Conservation (phyloP, 2,888 invertebrate genomes). For the Drosophila meridionalis region DNA sequence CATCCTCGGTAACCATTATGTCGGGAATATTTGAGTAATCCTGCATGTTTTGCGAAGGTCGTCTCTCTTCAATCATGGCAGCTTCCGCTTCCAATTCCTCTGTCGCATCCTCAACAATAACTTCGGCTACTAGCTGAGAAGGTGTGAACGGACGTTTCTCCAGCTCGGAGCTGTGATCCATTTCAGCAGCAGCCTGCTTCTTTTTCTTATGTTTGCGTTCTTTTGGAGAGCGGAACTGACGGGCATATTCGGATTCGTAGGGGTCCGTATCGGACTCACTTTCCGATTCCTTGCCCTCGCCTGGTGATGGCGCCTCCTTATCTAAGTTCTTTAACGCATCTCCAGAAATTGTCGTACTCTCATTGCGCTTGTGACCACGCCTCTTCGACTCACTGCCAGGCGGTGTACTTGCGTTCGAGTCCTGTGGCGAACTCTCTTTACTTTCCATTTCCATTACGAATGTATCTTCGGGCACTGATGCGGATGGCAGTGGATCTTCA, state of each 20-base stretch:
- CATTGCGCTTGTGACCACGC: constrained; percentile 87
- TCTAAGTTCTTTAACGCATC: constrained; percentile 78
- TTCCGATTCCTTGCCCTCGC: constrained; percentile 85
- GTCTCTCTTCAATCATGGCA: constrained; percentile 72
- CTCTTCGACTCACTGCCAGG: constrained; percentile 77
- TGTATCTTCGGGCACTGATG: constrained; percentile 76
- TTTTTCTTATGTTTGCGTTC: constrained; percentile 82
- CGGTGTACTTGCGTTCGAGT: constrained; percentile 68
- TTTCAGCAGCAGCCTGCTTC: constrained; percentile 83
- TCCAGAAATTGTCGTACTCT: constrained; percentile 85
- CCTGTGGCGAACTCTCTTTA: constrained; percentile 75
- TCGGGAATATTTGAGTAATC: constrained; percentile 85
- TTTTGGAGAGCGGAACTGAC: constrained; percentile 84
- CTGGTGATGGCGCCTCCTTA: constrained; percentile 67
- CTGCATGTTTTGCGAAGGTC: constrained; percentile 84
- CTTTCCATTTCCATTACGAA: constrained; percentile 77
- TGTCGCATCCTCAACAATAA: constrained; percentile 84
- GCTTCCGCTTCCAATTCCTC: constrained; percentile 84
- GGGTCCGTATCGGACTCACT: constrained; percentile 86
- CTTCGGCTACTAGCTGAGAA: constrained; percentile 83
- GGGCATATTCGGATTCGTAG: constrained; percentile 85
- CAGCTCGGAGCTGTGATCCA: constrained; percentile 82
- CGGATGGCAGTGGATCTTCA: constrained; percentile 67
- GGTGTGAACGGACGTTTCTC: constrained; percentile 84
- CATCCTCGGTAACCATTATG: constrained; percentile 84